phyloP scores from a whole-genome alignment of 30 jellyfish, hydroid and myxozoan species.

The Morbakka virulenta region DNA sequence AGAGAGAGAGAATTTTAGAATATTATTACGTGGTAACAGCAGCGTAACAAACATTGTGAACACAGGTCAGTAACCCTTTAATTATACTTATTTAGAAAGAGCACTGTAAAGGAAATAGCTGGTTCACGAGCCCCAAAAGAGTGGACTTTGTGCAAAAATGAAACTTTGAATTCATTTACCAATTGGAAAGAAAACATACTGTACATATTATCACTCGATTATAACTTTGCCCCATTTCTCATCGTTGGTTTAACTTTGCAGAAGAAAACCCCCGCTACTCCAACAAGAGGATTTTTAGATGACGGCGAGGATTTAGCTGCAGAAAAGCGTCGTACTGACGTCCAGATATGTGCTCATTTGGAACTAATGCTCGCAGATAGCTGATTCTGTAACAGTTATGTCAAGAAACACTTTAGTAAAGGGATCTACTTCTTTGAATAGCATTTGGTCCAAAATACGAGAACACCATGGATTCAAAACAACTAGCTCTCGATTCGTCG shows the following conservation, averaged over 20 bases:
- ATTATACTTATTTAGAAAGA: not conserved
- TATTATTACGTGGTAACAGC: too few species aligned
- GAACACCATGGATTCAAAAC: conserved; percentile 30
- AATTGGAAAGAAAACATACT: conserved; percentile 42
- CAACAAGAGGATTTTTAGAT: conserved; percentile 21
- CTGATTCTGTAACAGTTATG: conserved; percentile 19
- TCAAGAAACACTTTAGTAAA: conserved; percentile 50
- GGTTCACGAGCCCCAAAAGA: conserved; percentile 14
- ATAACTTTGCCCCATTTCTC: conserved; percentile 24
- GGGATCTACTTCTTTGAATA: conserved; percentile 7
- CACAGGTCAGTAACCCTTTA: not conserved
- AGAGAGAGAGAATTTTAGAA: too few species aligned
- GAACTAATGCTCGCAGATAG: conserved; percentile 31
- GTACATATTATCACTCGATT: conserved; percentile 21
- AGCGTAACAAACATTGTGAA: too few species aligned
- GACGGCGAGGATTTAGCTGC: conserved; percentile 10
- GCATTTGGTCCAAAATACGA: conserved; percentile 7
- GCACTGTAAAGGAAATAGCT: not conserved
- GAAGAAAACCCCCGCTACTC: conserved; percentile 27
- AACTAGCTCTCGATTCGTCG: conserved; percentile 17
- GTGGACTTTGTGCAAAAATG: conserved; percentile 9
- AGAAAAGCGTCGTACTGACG: conserved; percentile 41
- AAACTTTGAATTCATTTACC: conserved; percentile 20
- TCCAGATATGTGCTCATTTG: conserved; percentile 18
- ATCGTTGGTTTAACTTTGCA: conserved; percentile 27